Base-by-base conservation (phyloP, 1,140 invertebrate species). In the Drosophila takahashii region DNA sequence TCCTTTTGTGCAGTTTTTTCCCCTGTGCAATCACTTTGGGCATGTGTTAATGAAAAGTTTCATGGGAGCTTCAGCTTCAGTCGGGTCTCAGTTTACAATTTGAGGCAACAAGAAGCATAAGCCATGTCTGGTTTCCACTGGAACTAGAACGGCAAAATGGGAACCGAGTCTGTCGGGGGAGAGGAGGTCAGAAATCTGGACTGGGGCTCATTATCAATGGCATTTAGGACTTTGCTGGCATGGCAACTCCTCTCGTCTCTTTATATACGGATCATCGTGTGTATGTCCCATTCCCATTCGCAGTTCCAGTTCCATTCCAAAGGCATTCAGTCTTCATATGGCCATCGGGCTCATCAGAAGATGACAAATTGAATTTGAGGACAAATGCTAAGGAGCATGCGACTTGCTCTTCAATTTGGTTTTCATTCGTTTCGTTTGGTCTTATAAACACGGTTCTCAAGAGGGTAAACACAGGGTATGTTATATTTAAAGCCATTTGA, bases 1-100 rank as follows among this genome's bases (percentile, higher is more conserved):
- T 16, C 1, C 41, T 42, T 22, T 29, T 27, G n/a, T 0, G 6
- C 15, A 26, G 10, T 18, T 65, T 67, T 67, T 67, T 13, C 4
- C 11, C 5, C 60, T 42, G 27, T 53, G 66, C 27, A 34, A 41
- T 11, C 66, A 48, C 27, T 70, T 34, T 57, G 41, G 64, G 64
- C 50, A 70, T 72, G 69, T 72, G 69, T 72, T 72, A 72, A 72
- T 72, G 69, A 72, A 72, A 72, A 71, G 47, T 72, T 72, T 59
- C 42, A 26, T 13, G 50, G 50, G 27, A 26, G 27, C 57, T 41
- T 15, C 15, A 22, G 22, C 22, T 22, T 22, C 22, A 22, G 22
- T 22, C 22, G 22, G 9, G 29, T 32, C 29, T 72, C 66, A 36
- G 69, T 51, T 71, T 71, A 57, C 51, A 57, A 48, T 71, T 71